Percentiles rank a stretch among this genome's conserved stretches.
Evolutionary conservation across 1,140 invertebrate genomes (phyloP).

Genomic region (Trachymyrmex cornetzi): DNA sequence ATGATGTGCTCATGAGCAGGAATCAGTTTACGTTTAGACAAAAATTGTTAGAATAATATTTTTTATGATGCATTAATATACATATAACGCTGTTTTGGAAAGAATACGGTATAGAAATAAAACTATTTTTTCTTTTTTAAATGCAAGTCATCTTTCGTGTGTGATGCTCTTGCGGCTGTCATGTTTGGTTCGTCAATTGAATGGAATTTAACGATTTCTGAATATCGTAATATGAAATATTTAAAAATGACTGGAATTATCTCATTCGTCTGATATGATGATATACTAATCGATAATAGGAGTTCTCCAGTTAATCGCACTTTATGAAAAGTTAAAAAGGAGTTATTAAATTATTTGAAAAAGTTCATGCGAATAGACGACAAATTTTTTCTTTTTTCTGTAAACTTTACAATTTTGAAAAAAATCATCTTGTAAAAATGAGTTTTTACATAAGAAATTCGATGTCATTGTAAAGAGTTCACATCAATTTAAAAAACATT

Average conservation of each 20-base stretch:
- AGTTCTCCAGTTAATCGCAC: too few relatives aligned
- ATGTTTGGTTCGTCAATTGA: neutral
- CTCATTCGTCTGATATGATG: neutral
- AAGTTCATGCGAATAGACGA: too few relatives aligned
- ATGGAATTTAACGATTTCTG: neutral
- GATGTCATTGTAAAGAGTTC: too few relatives aligned
- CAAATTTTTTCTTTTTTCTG: too few relatives aligned
- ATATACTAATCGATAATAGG: neutral
- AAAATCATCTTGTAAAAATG: too few relatives aligned
- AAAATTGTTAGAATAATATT: conserved; percentile 58
- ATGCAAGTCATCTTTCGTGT: neutral
- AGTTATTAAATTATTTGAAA: too few relatives aligned
- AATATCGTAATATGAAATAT: neutral
- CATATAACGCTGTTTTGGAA: conserved; percentile 39
- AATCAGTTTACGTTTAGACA: conserved; percentile 12
- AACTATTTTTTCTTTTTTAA: conserved; percentile 41
- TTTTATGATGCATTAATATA: conserved; percentile 42
- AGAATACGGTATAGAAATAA: conserved; percentile 53
- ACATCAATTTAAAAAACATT: too few relatives aligned
- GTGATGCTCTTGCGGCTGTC: neutral
- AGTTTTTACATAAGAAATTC: too few relatives aligned
- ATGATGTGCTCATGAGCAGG: neutral
- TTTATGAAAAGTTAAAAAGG: too few relatives aligned
- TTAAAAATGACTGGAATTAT: neutral
- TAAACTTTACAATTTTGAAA: too few relatives aligned